These are phyloP conservation scores for Drosophila siamana DNA, from an alignment of 2,888 invertebrate genomes.

Conservation along the genomic window DNA sequence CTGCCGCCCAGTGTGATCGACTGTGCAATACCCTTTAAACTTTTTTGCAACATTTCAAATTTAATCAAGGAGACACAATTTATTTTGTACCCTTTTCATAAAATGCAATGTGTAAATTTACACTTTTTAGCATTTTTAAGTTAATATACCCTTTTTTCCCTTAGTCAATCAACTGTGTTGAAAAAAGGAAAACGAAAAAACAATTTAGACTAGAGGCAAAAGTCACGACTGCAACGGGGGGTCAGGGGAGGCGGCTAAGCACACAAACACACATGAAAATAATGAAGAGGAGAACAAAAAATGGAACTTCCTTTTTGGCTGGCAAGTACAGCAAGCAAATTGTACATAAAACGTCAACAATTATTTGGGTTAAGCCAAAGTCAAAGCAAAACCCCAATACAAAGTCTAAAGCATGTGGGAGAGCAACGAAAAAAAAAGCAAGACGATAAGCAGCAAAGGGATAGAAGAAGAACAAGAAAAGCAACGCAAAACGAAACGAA, in stretches of 20 bases:
- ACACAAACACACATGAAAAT: constrained; percentile 22
- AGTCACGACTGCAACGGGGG: constrained; percentile 33
- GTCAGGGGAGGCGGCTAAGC: constrained; percentile 28
- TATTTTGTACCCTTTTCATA: no score
- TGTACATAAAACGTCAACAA: constrained; percentile 36
- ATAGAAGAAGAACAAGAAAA: constrained; percentile 35
- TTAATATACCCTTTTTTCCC: not conserved
- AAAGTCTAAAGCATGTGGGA: constrained; percentile 17
- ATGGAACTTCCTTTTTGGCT: constrained; percentile 68
- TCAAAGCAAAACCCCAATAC: constrained; percentile 29
- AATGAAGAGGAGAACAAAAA: constrained; percentile 50
- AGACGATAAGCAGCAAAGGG: not conserved
- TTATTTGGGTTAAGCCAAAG: constrained; percentile 68
- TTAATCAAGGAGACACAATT: no score
- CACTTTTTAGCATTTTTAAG: no score
- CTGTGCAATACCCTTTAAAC: not conserved
- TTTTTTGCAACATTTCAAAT: no score
- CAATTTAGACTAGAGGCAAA: constrained; percentile 32
- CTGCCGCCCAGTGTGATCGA: not conserved
- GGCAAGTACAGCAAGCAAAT: constrained; percentile 41
- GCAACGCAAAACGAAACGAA: constrained; percentile 29
- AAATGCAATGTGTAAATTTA: no score
- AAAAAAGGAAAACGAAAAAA: constrained; percentile 43
- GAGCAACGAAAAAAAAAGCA: constrained; percentile 6
- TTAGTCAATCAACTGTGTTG: not conserved